Evolutionary conservation across 53 echinoderm and acorn worm species (phyloP), one percentile per base, ranked within the genome.

Genomic region (Echinometra lucunter): DNA sequence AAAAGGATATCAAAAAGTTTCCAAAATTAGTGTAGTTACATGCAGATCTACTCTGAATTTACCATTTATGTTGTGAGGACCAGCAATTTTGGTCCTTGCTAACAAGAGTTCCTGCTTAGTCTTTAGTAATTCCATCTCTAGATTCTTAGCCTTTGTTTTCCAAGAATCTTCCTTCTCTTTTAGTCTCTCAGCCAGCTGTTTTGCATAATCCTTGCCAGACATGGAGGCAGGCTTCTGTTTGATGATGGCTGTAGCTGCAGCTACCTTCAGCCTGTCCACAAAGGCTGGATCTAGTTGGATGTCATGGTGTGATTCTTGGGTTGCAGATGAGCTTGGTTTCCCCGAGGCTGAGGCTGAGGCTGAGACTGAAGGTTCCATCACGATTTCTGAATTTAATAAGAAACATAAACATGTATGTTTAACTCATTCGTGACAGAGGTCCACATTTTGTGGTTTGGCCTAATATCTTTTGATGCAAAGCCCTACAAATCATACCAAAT

Each of bases 191-290:
- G 97, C 96, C 45, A 98, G 95, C 40, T 96, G 91, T 70, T 96
- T 60, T 66, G 98, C 96, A 82, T 95, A 98, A 44, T 97, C 95
- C 60, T 93, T 96, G 74, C 95, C 96, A 25, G 97, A 88, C 88
- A 97, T 67, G 30, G 94, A 21, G 27, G 78, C 45, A 4, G 97
- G 97, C 67, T 98, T 98, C 38, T 82, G 92, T 66, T 96, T 97
- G 66, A 98, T 96, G 82, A 98, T 90, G 25, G 97, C 96, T 40
- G 96, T 96, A 38, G 98, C 98, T 32, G 96, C 96, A 74, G 97
- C 97, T 74, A 97, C 58, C 25, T 93, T 93, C 38, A 93, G 93
- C 58, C 93, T 93, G 93, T 93, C 93, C 21, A 93, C 81, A 57
- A 93, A 81, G 57, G 93, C 82, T 93, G 81, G 37, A n/a, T 93